Evolutionary conservation across 2,113 vertebrate species (phyloP), one percentile per base, ranked within the genome.

Genomic region (Isichthys henryi): DNA sequence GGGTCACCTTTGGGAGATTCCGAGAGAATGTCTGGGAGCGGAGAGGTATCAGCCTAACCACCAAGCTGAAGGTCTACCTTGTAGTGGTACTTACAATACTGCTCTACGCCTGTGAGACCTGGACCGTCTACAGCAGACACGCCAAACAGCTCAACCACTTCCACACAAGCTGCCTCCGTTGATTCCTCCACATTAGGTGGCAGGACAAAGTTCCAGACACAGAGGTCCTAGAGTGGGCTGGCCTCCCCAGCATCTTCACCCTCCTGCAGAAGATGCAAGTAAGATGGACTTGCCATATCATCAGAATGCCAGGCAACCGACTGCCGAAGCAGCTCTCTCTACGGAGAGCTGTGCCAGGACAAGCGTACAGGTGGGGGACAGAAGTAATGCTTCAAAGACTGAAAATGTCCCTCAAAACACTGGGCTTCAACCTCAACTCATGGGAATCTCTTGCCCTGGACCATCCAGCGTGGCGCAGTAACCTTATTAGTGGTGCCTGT

Each of bases 121-220:
- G 88, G 62, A 48, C 56, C 11, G 11, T 77, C 19, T 77, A 77
- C 43, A 58, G 46, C 1, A 5, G 62, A 9, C 88, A 88, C n/a
- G 46, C 4, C 2, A 74, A 77, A 19, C 46, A 88, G 27, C 39
- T 88, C 19, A 77, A 88, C 15, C 17, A 74, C n/a, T 80, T 80
- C 46, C 88, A 89, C 48, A 3, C 39, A 11, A 31, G 10, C 31
- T 89, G 88, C n/a, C n/a, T 82, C 21, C 9, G 48, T 4, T 3
- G 74, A 9, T 9, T 89, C 31, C 88, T 89, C 15, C 43, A 31
- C 9, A 50, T 89, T 3, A 27, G 2, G 27, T 88, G 87, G 52
- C 87, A 88, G 31, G 52, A 88, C 53, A 31, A 31, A 31, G 11
- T 88, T 53, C 87, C 87, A 6, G 53, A 88, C 53, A 88, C 87